Evolutionary conservation across 2,797 vertebrate genomes (phyloP).

Genomic region (Anableps anableps): DNA sequence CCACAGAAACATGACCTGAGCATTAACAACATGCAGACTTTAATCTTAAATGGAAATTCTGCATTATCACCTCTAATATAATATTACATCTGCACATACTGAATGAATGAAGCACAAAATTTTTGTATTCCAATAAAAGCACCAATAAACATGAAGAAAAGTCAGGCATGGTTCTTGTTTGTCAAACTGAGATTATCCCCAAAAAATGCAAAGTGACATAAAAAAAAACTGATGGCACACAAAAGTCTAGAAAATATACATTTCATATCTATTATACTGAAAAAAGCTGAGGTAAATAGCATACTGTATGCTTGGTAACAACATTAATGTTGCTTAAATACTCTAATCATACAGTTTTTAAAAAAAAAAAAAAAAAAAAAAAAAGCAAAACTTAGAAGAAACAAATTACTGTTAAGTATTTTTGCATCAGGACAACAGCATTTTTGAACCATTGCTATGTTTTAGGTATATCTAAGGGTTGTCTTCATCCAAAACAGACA

Average conservation of each 20-base stretch:
- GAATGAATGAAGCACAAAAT: neutral
- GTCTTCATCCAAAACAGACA: conserved; percentile 5
- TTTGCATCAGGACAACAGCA: neutral
- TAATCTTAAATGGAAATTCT: conserved; percentile 37
- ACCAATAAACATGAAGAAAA: neutral
- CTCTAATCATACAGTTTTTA: neutral
- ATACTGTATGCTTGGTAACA: neutral
- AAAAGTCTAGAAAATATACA: neutral
- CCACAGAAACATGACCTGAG: conserved; percentile 46
- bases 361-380: neutral
- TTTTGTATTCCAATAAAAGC: neutral
- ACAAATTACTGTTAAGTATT: neutral
- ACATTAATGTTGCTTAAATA: neutral
- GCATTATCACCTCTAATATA: conserved; percentile 19
- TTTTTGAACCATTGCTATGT: neutral
- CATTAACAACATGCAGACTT: conserved; percentile 31
- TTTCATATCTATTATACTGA: neutral
- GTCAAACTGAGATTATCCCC: neutral
- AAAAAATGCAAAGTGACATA: neutral
- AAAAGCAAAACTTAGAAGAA: neutral
- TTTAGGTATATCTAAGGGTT: neutral
- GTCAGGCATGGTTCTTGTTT: neutral
- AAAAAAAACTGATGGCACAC: neutral
- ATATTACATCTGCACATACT: conserved; percentile 9
- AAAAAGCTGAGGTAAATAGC: neutral